Conservation (phyloP, 2,797 vertebrate genomes). For the Basileuterus tristriatus region DNA sequence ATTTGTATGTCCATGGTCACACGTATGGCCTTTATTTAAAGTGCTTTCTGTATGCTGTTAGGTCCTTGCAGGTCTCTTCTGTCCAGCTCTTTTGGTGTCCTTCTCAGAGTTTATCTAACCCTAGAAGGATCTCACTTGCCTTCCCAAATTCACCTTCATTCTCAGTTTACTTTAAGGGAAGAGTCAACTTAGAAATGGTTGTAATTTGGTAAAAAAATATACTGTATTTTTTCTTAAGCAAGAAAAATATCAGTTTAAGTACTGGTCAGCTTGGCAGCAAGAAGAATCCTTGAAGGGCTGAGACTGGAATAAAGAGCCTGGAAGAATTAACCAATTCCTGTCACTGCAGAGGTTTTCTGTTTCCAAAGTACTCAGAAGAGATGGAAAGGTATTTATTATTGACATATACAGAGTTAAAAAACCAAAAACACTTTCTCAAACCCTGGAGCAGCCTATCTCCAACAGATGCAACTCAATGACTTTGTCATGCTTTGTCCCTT, state of each 20-base stretch:
- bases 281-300: not conserved
- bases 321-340: not conserved
- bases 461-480: constrained; percentile 25
- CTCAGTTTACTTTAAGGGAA: not conserved
- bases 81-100: not conserved
- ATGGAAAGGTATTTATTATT: not conserved
- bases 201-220: not conserved
- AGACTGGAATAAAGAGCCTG: not conserved
- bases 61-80: not conserved
- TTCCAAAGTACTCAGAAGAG: not conserved
- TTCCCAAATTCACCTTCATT: not conserved
- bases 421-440: not conserved
- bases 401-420: not conserved
- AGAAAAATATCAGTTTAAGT: not conserved
- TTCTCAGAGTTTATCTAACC: not conserved
- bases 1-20: not conserved
- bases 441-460: not conserved
- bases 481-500: constrained; percentile 47
- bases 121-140: not conserved
- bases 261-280: not conserved
- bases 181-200: not conserved
- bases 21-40: not conserved
- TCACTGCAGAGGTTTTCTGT: not conserved
- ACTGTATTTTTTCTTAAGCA: not conserved
- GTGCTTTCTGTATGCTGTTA: not conserved